Evolutionary conservation across 2,888 invertebrate genomes (phyloP).

Genomic region (Plutella xylostella): DNA sequence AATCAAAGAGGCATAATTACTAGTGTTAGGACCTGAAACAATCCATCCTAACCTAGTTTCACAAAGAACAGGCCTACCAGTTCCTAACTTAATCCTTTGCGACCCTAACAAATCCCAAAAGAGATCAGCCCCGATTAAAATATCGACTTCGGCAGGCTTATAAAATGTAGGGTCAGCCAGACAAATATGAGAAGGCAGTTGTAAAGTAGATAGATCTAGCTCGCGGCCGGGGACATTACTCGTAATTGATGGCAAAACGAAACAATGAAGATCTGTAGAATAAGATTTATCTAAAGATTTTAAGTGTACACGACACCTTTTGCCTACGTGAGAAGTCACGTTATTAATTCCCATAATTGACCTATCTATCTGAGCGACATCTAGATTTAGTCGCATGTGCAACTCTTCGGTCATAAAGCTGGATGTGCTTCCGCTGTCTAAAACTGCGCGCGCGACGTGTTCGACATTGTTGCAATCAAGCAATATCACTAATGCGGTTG

Average conservation of each 20-base stretch:
- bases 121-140: background rate
- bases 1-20: background rate
- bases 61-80: background rate
- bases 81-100: background rate
- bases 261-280: background rate
- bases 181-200: background rate
- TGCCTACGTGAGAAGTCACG: no score
- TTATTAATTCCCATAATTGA: no score
- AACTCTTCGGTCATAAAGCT: no score
- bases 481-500: background rate
- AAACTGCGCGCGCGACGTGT: no score
- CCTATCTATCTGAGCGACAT: no score
- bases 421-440: no score
- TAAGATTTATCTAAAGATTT: background rate
- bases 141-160: background rate
- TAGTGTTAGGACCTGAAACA: background rate
- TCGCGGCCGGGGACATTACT: background rate
- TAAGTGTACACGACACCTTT: no score
- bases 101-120: background rate
- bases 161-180: constrained; percentile 5
- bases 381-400: no score
- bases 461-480: background rate
- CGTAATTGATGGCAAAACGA: background rate
- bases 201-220: background rate
- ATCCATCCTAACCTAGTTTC: background rate